Evolutionary conservation across 2,888 invertebrate genomes (phyloP), one percentile per base, ranked within the genome.

Genomic region (Nemotelus nigrinus): DNA sequence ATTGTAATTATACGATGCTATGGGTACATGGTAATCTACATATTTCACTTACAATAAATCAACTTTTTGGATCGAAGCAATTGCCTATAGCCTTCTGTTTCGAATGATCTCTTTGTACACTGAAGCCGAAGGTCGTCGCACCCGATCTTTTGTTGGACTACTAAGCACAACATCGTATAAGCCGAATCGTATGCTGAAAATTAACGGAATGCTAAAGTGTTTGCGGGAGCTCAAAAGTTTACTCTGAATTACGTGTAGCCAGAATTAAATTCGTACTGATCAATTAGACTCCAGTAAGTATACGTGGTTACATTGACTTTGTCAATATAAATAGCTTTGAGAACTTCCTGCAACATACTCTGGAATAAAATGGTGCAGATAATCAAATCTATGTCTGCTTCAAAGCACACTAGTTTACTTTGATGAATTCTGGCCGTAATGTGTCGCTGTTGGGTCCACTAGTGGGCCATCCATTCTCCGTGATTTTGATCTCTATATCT

Each of bases 81-180:
- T 25, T 25, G 25, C 25, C 25, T 25, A 25, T 25, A 25, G 25
- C 25, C 25, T 25, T 64, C 83, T 88, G 0, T 87, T 86, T 78
- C 86, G 85, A 60, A 90, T 88, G 43, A 92, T 87, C 67, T 89
- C 85, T 81, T 89, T 89, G 84, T 89, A 91, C 81, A 90, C 88
- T 58, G 85, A 82, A 0, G 90, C 89, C 0, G 94, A 94, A 57
- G 88, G 88, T 83, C 93, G 92, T 0, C 92, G 89, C 0, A 89
- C 90, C 80, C 94, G 88, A 1, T 89, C 88, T 79, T 90, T 89
- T 0, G 88, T 86, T 0, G 89, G 87, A 81, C 89, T 90, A 1
- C 86, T 84, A 83, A 92, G 92, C 83, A 94, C 90, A 0, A 94
- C 92, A 81, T 90, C 87, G 81, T 91, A 92, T 0, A 94, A 81